Base-by-base conservation (phyloP, 2,888 invertebrate species). In the Alloplasta piceator region DNA sequence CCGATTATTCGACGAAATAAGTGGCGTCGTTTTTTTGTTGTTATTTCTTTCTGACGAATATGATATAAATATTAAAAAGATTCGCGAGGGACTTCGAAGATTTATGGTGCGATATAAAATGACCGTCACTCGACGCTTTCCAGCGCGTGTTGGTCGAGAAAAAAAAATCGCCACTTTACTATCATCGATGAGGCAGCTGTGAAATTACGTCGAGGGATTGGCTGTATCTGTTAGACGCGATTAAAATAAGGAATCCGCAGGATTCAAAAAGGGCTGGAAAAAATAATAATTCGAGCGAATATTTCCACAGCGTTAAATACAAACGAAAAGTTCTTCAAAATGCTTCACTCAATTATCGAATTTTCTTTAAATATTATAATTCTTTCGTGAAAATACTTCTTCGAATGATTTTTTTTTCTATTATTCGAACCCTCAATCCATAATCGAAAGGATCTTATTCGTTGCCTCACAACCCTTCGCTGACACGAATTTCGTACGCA, bases 401-500 rank as follows among this genome's bases (percentile, higher is more conserved):
- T 55, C 73, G 50, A 72, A 61, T n/a, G 50, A 5, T 26, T 43
- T 52, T 60, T 6, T 38, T 16, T 39, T 48, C 26, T 1, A 26
- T 26, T 10, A 12, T 26, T 70, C 14, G 12, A 64, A 63, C 7
- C 9, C 12, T 43, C 41, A 52, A 52, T 63, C 48, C 56, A 50
- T n/a, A 9, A 36, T 64, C n/a, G 52, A 38, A 58, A 58, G 43
- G 52, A 72, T 9, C 72, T 41, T 72, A 26, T 43, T 41, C 48
- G 70, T 56, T 70, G 63, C 76, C 63, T 61, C 63, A 16, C 70
- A 52, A 50, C 26, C 39, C 64, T 60, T 71, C 70, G 38, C 43
- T 56, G 14, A 46, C 71, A 43, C 52, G 50, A 79, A 64, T 58
- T 61, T 77, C 64, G 63, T 52, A 77, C 52, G 16, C 73, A 52